These are phyloP conservation scores for Centropyge bicolor DNA, from an alignment of 2,797 vertebrate genomes.

Conservation along the genomic window DNA sequence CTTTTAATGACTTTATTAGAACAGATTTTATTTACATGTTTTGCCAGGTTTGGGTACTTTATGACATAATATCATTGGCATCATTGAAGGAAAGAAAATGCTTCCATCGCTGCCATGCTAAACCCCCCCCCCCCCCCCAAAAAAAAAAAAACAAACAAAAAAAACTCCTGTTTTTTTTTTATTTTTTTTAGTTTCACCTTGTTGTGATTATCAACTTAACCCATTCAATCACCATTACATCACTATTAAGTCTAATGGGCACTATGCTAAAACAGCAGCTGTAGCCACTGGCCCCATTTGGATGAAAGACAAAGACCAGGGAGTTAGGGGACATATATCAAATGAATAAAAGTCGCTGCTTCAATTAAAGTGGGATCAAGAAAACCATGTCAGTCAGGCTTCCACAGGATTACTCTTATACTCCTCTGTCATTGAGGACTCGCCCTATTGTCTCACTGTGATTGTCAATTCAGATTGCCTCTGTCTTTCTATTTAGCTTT, in stretches of 20 bases:
- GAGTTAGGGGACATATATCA: conserved; percentile 47
- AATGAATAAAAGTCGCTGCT: conserved; percentile 64
- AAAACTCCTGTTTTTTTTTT: no score
- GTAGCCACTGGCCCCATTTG: conserved; percentile 10
- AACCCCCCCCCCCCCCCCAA: no score
- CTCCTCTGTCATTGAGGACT: not conserved
- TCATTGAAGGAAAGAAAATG: not conserved
- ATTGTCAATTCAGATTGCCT: not conserved
- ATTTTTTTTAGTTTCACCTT: no score
- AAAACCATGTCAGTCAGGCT: conserved; percentile 56
- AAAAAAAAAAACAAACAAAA: no score
- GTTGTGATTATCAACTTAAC: not conserved
- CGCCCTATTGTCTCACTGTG: not conserved
- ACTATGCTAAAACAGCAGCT: not conserved
- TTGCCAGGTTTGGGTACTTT: no score
- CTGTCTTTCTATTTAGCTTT: not conserved
- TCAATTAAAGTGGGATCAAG: conserved; percentile 75
- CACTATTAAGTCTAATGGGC: not conserved
- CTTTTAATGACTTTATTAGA: no score
- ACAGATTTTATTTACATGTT: no score
- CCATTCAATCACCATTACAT: not conserved
- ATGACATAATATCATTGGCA: not conserved
- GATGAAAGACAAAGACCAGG: conserved; percentile 38
- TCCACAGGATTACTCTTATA: conserved; percentile 59
- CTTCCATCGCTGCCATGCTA: not conserved